Conservation (phyloP, 2,113 vertebrate species). For the Myxocyprinus asiaticus region DNA sequence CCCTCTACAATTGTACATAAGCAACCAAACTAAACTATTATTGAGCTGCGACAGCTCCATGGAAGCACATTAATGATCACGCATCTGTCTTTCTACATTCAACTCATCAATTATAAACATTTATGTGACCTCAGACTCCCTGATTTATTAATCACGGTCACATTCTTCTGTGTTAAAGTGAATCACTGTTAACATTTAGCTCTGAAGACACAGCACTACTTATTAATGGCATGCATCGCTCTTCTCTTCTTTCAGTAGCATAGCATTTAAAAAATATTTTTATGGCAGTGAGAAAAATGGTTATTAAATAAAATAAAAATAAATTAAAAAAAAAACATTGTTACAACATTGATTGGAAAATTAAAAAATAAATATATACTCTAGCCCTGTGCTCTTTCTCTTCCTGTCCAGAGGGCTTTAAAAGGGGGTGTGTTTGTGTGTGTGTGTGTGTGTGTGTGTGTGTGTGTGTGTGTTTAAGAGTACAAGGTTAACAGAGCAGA, state of each 20-base stretch:
- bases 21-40: no score
- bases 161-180: conserved; percentile 60
- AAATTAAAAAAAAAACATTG: conserved; percentile 25
- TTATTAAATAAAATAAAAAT: neutral
- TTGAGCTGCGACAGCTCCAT: no score
- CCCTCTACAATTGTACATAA: no score
- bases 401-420: conserved; percentile 27
- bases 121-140: conserved; percentile 27
- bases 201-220: conserved; percentile 5
- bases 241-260: neutral
- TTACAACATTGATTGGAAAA: conserved; percentile 21
- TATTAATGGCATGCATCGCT: conserved; percentile 20
- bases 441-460: conserved; percentile 22
- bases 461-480: conserved; percentile 18
- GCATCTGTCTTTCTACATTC: neutral
- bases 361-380: no score
- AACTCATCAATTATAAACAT: conserved; percentile 12
- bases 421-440: conserved; percentile 30
- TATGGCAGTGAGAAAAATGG: conserved; percentile 20
- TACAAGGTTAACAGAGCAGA: conserved; percentile 15
- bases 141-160: conserved; percentile 43
- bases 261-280: neutral
- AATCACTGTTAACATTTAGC: conserved; percentile 76
- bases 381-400: conserved; percentile 12
- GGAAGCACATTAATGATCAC: neutral